Base-by-base conservation (phyloP, 2,888 invertebrate genomes). In the Agriotes lineatus region DNA sequence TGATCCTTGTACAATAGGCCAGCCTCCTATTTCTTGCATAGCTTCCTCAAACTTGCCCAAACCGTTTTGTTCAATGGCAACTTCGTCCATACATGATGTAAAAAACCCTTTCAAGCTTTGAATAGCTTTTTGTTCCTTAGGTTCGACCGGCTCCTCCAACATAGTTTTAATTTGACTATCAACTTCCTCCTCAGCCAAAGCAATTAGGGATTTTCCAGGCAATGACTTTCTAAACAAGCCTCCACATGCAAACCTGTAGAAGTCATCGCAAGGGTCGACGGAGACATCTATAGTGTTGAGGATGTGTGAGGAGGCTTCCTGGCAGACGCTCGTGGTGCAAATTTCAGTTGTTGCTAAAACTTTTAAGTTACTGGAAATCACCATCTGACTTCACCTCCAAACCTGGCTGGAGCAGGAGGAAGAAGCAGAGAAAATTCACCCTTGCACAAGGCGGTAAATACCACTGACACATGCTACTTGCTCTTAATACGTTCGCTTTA, bases 1-100 rank as follows among this genome's bases (percentile, higher is more conserved):
- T 20, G 88, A 86, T 0, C 91, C 94, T 72, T 91, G 90, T 19
- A 95, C 85, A 30, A 94, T 91, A 0, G 97, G 96, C 96, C 96
- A 97, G 2, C 96, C 95, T 1, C 96, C 96, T 7, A 96, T 85
- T 14, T 87, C 85, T 20, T 87, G 61, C 14, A 77, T 48, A n/a
- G 56, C 59, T 9, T 58, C 42, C 16, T 69, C 72, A n/a, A 73
- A 86, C 0, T 95, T 94, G 5, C 85, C 82, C 16, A 91, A 81
- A 0, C 93, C 95, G 42, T 90, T 87, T 1, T 88, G 84, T 79
- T 96, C 94, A 76, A 96, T 95, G 4, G 35, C 12, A 7, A 37
- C 45, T 16, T 67, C 67, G 37, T 67, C 54, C 56, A 67, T 85
- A 74, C 86, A 86, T 1, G 85, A 82, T 72, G 79, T 82, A 72